Evolutionary conservation across 2,113 vertebrate genomes (phyloP), one percentile per base, ranked within the genome.

Genomic region (Falcunculus frontatus): DNA sequence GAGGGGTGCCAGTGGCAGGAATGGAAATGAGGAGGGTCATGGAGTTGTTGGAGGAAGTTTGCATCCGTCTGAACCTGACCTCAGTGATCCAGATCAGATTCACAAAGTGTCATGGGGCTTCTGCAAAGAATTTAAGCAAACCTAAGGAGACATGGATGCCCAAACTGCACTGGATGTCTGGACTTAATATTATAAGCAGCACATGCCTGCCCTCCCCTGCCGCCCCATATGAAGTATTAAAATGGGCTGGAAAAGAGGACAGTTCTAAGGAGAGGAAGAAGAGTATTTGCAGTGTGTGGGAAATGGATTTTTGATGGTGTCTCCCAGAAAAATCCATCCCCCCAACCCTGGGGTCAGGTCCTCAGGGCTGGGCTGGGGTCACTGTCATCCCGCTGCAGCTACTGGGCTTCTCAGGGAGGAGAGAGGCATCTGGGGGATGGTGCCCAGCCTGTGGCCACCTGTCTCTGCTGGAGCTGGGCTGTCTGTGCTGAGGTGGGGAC

Each of bases 161-260:
- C 53, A 83, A 85, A 63, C 30, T 0, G 0, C 0, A 0, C 39
- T 67, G 16, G 37, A 4, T 50, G 42, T 77, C 88, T 55, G 47
- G 22, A 44, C 49, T 84, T 83, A 65, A 13, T 57, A 21, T 53
- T 84, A 33, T 20, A 78, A 59, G 20, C 50, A 73, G 35, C n/a
- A 63, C 27, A 81, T 70, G 21, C 9, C 10, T 67, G 30, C 2
- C 13, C 30, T 84, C 19, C 42, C 35, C 13, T 50, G 56, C 33
- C 0, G 0, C 9, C 7, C 4, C 8, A 47, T 63, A 18, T 3
- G 13, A 39, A 21, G 39, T 39, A 49, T 7, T 26, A 64, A 93
- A 68, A 42, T 13, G 21, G 26, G 14, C 17, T 81, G 56, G 30
- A 90, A 84, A 67, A 83, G 35, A 78, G 22, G 16, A 53, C 14